These are phyloP conservation scores for Nemotelus pantherinus DNA, from an alignment of 2,888 invertebrate species.

Conservation along the genomic window DNA sequence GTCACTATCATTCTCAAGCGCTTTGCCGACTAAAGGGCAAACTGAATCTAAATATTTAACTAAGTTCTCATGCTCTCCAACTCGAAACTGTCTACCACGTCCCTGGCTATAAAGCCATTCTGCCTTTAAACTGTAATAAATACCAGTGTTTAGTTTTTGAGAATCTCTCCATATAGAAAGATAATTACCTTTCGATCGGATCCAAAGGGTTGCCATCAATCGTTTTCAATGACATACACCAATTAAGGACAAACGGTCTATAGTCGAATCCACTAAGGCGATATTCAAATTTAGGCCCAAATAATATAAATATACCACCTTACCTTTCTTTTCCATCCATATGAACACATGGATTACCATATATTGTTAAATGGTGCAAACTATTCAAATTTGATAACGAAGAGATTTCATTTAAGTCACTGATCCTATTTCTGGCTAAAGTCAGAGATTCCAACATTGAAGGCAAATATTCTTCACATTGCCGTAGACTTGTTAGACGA, in stretches of 20 bases:
- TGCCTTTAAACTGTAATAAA: conserved; percentile 77
- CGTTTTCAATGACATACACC: conserved; percentile 88
- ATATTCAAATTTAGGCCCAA: too few relatives aligned
- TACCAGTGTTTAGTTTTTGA: conserved; percentile 18
- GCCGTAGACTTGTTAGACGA: conserved; percentile 81
- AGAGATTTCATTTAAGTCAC: conserved; percentile 86
- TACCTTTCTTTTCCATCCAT: conserved; percentile 79
- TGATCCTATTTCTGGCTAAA: conserved; percentile 83
- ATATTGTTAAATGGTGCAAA: conserved; percentile 83
- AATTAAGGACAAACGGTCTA: conserved; percentile 91
- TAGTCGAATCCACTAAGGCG: conserved; percentile 84
- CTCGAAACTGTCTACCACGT: conserved; percentile 85
- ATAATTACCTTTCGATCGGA: conserved; percentile 81
- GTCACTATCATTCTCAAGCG: conserved; percentile 85
- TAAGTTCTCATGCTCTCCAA: conserved; percentile 84
- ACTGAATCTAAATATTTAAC: conserved; percentile 84
- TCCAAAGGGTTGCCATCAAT: conserved; percentile 90
- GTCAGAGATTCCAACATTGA: conserved; percentile 77
- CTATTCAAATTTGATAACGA: conserved; percentile 80
- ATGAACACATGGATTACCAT: conserved; percentile 87
- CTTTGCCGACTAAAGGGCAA: conserved; percentile 85
- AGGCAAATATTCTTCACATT: conserved; percentile 86
- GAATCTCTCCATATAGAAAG: conserved; percentile 30
- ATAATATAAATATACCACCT: neutral
- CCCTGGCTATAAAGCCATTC: conserved; percentile 97